Conservation (phyloP, 2,888 invertebrate species). For the Lumbricus terrestris region DNA sequence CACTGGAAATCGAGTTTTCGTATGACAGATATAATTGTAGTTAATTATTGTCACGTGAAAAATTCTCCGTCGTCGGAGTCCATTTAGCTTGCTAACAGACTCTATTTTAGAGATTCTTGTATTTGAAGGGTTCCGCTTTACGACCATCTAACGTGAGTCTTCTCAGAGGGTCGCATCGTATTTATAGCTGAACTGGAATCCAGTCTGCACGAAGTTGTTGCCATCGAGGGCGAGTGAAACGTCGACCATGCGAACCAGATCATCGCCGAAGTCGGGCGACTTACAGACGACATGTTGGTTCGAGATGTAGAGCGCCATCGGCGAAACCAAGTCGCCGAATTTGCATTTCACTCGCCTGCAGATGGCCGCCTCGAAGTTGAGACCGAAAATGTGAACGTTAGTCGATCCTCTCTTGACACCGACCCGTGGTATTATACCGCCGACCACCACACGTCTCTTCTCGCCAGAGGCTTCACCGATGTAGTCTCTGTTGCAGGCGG, state of each 20-base stretch:
- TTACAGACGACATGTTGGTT: conserved; percentile 35
- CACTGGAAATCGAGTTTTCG: too few species aligned
- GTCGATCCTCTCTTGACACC: conserved; percentile 30
- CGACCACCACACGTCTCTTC: conserved; percentile 9
- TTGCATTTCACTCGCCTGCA: conserved; percentile 35
- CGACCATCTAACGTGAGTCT: not conserved
- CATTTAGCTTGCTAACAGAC: too few species aligned
- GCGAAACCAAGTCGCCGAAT: conserved; percentile 31
- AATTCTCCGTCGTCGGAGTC: too few species aligned
- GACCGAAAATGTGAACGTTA: conserved; percentile 38
- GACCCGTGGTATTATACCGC: conserved; percentile 31
- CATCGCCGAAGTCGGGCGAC: conserved; percentile 26
- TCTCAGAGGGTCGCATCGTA: not conserved
- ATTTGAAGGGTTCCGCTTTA: not conserved
- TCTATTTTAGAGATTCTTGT: too few species aligned
- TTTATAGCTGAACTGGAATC: not conserved
- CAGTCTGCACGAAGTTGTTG: not conserved
- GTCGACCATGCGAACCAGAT: not conserved
- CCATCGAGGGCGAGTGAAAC: not conserved
- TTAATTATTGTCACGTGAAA: too few species aligned
- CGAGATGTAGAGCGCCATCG: conserved; percentile 26
- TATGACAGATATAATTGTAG: too few species aligned
- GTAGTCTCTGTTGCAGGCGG: conserved; percentile 32
- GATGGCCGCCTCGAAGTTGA: conserved; percentile 37
- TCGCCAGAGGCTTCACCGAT: not conserved